Evolutionary conservation across 2,797 vertebrate species (phyloP).

Genomic region (Hybognathus amarus): DNA sequence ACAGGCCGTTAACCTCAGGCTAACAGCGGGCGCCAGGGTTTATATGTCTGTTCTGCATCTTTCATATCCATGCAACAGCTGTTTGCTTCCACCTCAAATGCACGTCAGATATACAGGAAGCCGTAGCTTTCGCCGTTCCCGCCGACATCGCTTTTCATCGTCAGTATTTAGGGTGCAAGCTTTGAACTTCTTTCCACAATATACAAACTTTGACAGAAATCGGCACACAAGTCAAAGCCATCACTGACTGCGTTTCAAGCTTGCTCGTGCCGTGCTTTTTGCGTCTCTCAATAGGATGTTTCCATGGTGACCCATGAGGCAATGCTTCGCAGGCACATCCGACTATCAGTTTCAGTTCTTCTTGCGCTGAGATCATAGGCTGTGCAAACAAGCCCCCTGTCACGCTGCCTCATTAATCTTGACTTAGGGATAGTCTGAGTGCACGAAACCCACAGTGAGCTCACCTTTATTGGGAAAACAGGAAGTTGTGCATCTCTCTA

Average conservation of each 20-base stretch:
- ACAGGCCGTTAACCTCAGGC: constrained; percentile 32
- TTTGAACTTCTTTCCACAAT: constrained; percentile 26
- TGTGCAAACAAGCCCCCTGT: constrained; percentile 18
- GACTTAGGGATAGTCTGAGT: constrained; percentile 19
- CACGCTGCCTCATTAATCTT: constrained; percentile 35
- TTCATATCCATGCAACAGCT: constrained; percentile 32
- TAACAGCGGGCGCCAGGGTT: constrained; percentile 19
- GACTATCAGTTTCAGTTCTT: constrained; percentile 39
- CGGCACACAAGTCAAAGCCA: not conserved
- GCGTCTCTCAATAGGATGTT: constrained; percentile 3
- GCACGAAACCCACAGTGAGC: constrained; percentile 37
- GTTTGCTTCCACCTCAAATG: constrained; percentile 25
- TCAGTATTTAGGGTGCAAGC: constrained; percentile 16
- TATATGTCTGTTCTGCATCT: constrained; percentile 26
- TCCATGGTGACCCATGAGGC: constrained; percentile 32
- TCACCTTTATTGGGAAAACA: constrained; percentile 42
- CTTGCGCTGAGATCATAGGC: constrained; percentile 31
- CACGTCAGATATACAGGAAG: constrained; percentile 15
- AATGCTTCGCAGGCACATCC: constrained; percentile 26
- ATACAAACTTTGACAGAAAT: constrained; percentile 26
- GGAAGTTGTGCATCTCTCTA: constrained; percentile 32
- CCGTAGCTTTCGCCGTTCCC: not conserved
- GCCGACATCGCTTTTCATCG: not conserved
- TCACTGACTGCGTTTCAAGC: not conserved
- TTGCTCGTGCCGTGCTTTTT: not conserved